Evolutionary conservation across 2,113 vertebrate genomes (phyloP), one percentile per base, ranked within the genome.

Genomic region (Euleptes europaea): DNA sequence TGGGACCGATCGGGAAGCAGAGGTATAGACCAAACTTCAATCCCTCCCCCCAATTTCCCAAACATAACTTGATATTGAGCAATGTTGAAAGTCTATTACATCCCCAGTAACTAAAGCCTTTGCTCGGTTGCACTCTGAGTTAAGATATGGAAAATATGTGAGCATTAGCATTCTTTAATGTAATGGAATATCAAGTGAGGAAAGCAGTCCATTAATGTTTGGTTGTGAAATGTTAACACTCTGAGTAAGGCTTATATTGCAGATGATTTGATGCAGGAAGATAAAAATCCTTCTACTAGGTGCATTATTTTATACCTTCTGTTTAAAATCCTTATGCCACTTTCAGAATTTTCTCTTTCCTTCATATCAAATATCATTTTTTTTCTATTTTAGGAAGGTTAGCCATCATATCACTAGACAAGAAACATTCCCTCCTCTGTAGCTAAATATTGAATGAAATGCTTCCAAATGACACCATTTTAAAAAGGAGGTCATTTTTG

Each of bases 391-490:
- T 57, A 57, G 35, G 91, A 83, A 42, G 57, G 89, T 91, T 66
- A 83, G 67, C 38, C 86, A 69, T 83, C 9, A 0, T 69, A 90
- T 84, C 13, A 87, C 33, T 80, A 88, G 38, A 69, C 19, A 26
- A 44, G 14, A 77, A 76, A 85, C 90, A 89, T 89, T 90, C 23
- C 90, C 21, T 31, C 21, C 17, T 47, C 2, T 83, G 11, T 86
- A 78, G 33, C 26, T 51, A 83, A 92, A 63, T 21, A 78, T 3
- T 87, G 66, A 66, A 86, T 67, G n/a, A 92, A 88, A 71, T 11
- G 65, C n/a, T 78, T 86, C 47, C 4, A n/a, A 83, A 86, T 85
- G 83, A 83, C 7, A 88, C 90, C 67, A 81, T 63, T 93, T 21
- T 86, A 82, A 78, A 82, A 35, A 17, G 40, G 51, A 63, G 7